Conservation (phyloP, 1,140 invertebrate species). For the Drosophila parvula region DNA sequence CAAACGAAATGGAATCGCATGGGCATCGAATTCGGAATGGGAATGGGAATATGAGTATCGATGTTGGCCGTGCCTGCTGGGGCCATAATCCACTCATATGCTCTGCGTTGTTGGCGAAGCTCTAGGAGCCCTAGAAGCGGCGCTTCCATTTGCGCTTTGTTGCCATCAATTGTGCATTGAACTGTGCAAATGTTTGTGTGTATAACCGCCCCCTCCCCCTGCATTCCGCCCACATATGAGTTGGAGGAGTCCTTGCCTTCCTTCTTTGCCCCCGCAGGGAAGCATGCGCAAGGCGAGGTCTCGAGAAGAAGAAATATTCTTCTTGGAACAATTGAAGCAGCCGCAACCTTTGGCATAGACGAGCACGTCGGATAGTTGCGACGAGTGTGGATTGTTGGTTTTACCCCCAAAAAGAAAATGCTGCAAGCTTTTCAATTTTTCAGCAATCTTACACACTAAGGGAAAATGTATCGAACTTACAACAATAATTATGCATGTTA, state of each 20-base stretch:
- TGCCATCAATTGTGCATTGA: constrained; percentile 74
- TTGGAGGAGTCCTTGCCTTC: constrained; percentile 35
- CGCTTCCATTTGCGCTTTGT: constrained; percentile 44
- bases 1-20: constrained; percentile 50
- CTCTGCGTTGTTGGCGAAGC: constrained; percentile 31
- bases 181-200: constrained; percentile 67
- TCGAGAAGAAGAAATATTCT: constrained; percentile 27
- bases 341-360: constrained; percentile 16
- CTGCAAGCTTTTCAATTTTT: constrained; percentile 56
- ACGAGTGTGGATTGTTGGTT: constrained; percentile 29
- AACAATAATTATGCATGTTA: neutral
- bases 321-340: constrained; percentile 32
- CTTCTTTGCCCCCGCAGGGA: constrained; percentile 8
- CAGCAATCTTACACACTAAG: neutral
- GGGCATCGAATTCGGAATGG: constrained; percentile 2
- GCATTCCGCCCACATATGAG: neutral
- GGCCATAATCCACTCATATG: constrained; percentile 54
- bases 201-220: constrained; percentile 15
- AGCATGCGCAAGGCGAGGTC: constrained; percentile 44
- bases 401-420: constrained; percentile 17
- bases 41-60: constrained; percentile 15
- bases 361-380: constrained; percentile 33
- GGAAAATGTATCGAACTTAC: neutral
- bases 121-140: constrained; percentile 21
- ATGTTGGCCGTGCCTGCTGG: constrained; percentile 38